Conservation (phyloP, 2,113 vertebrate genomes). For the Brienomyrus longianalis region DNA sequence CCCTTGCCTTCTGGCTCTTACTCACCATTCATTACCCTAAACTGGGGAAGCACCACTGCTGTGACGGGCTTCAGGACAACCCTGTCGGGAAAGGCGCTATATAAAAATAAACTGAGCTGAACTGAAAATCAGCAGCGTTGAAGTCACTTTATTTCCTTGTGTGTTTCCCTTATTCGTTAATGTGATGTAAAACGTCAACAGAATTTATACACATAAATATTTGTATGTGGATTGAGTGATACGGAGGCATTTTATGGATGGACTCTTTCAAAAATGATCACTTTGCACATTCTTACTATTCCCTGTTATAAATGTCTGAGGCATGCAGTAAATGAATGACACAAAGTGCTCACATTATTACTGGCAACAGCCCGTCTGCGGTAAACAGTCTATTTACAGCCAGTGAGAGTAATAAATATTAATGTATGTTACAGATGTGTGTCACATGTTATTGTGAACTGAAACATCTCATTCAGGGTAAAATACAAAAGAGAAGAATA, state of each 20-base stretch:
- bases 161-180: conserved; percentile 9
- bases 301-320: not conserved
- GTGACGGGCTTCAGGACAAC: not conserved
- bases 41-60: not conserved
- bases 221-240: not conserved
- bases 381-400: conserved; percentile 5
- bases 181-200: not conserved
- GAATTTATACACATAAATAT: conserved; percentile 12
- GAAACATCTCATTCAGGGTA: not conserved
- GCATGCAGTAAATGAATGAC: not conserved
- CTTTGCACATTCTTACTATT: not conserved
- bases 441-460: conserved; percentile 8
- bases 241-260: not conserved
- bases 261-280: not conserved
- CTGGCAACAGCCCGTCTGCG: not conserved
- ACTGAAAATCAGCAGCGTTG: not conserved
- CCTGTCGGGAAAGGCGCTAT: not conserved
- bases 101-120: not conserved
- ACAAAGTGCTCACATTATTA: not conserved
- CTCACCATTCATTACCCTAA: not conserved
- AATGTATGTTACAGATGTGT: not conserved
- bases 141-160: conserved; percentile 7
- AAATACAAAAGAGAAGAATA: not conserved
- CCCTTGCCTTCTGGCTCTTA: not conserved
- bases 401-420: conserved; percentile 13